A percentile compares a stretch with the other conserved stretches of the same genome.
phyloP scores from a whole-genome alignment of 1,140 invertebrate species.

The Drosophila chauvacae region DNA sequence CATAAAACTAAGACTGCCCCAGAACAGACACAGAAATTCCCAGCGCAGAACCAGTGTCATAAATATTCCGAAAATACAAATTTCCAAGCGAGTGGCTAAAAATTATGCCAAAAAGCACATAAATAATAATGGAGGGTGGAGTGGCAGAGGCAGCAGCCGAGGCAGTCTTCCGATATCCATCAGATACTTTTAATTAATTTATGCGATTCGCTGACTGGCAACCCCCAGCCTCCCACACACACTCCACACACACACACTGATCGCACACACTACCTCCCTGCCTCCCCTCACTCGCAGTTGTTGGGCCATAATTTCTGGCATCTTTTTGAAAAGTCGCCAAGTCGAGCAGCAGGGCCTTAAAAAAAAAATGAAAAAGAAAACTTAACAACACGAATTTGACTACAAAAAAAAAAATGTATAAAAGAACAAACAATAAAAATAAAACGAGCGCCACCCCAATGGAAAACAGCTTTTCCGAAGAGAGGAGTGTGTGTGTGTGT shows the following conservation, averaged over 20 bases:
- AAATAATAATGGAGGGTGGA: constrained; percentile 57
- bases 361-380: constrained; percentile 22
- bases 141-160: not conserved
- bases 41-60: constrained; percentile 40
- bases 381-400: constrained; percentile 19
- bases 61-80: constrained; percentile 57
- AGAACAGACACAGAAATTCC: constrained; percentile 9
- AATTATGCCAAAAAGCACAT: constrained; percentile 65
- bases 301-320: constrained; percentile 68
- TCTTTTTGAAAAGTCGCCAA: constrained; percentile 74
- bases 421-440: constrained; percentile 54
- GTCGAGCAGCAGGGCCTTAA: constrained; percentile 66
- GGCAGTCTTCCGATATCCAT: constrained; percentile 13
- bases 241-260: not conserved
- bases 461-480: constrained; percentile 8
- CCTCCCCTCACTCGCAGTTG: constrained; percentile 46
- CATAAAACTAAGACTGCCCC: constrained; percentile 60
- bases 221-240: constrained; percentile 11
- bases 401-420: constrained; percentile 8
- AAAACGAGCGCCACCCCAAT: constrained; percentile 60
- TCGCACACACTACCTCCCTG: not conserved
- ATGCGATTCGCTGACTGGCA: constrained; percentile 42
- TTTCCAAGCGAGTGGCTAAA: constrained; percentile 44
- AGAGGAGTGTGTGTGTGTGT: not conserved
- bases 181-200: constrained; percentile 70